Conservation (phyloP, 2,113 vertebrate genomes). For the Aleadryas rufinucha region DNA sequence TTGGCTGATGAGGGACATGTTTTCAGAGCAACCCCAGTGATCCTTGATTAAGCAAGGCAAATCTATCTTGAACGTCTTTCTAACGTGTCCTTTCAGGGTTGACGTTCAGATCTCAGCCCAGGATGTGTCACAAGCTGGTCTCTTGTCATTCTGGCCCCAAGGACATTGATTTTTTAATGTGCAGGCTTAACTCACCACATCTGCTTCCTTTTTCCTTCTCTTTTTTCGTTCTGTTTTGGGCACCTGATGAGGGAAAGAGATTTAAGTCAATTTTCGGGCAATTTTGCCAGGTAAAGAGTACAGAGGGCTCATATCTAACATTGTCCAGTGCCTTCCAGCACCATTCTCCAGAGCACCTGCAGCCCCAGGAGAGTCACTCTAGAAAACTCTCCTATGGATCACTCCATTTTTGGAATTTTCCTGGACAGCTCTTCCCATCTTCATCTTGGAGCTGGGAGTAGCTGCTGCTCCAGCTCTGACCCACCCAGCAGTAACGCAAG, state of each 20-base stretch:
- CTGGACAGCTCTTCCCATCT: neutral
- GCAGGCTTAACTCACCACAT: constrained; percentile 82
- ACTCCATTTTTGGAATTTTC: neutral
- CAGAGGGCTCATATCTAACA: neutral
- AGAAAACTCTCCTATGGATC: neutral
- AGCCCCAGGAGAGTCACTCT: neutral
- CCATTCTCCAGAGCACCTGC: neutral
- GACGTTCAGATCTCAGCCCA: neutral
- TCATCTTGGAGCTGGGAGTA: neutral
- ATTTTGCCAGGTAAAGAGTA: neutral
- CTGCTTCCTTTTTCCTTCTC: constrained; percentile 92
- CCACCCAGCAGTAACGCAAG: neutral
- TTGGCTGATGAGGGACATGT: neutral
- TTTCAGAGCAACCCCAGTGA: neutral
- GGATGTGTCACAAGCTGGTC: neutral
- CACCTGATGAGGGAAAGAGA: constrained; percentile 54
- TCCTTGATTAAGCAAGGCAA: neutral
- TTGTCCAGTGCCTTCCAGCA: neutral
- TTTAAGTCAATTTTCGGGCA: neutral
- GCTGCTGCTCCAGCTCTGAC: neutral
- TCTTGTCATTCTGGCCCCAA: neutral
- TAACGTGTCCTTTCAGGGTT: neutral
- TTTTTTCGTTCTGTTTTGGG: constrained; percentile 94
- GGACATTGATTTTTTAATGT: neutral
- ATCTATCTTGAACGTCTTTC: rapidly evolving